Conservation (phyloP, 2,888 invertebrate species). For the Allophyes oxyacanthae region DNA sequence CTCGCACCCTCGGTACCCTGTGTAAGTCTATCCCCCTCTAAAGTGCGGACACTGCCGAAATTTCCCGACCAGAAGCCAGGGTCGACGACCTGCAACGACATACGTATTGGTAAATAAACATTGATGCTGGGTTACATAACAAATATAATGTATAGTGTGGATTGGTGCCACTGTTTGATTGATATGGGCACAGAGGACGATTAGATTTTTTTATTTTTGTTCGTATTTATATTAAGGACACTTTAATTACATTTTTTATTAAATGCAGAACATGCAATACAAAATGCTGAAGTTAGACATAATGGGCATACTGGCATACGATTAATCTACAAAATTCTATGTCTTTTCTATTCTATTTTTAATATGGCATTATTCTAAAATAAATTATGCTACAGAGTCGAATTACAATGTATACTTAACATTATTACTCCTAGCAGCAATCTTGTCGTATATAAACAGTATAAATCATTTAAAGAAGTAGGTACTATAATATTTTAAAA, state of each 20-base stretch:
- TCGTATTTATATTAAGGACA: conserved; percentile 1
- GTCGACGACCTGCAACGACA: conserved; percentile 81
- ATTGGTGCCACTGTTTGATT: conserved; percentile 43
- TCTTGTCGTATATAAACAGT: no score
- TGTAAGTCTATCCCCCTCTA: conserved; percentile 78
- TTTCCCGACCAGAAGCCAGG: conserved; percentile 79
- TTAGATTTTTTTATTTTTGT: conserved; percentile 12
- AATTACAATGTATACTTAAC: no score
- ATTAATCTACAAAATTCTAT: no score
- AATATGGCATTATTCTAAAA: no score
- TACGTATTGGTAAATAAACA: conserved; percentile 88
- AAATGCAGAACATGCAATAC: no score
- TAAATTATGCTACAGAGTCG: no score
- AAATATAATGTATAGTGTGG: conserved; percentile 58
- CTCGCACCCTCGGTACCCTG: conserved; percentile 70
- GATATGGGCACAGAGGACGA: conserved; percentile 9
- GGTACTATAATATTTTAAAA: no score
- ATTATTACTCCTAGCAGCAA: no score
- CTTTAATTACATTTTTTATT: not conserved
- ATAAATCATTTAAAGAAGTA: no score
- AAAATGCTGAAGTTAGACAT: no score
- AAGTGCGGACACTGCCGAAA: conserved; percentile 83
- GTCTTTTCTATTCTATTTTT: no score
- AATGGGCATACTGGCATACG: no score
- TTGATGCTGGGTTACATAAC: conserved; percentile 77